Percentiles rank a stretch among this genome's conserved stretches.
Evolutionary conservation across 2,888 invertebrate genomes (phyloP).

Genomic region (Anodontia alba): DNA sequence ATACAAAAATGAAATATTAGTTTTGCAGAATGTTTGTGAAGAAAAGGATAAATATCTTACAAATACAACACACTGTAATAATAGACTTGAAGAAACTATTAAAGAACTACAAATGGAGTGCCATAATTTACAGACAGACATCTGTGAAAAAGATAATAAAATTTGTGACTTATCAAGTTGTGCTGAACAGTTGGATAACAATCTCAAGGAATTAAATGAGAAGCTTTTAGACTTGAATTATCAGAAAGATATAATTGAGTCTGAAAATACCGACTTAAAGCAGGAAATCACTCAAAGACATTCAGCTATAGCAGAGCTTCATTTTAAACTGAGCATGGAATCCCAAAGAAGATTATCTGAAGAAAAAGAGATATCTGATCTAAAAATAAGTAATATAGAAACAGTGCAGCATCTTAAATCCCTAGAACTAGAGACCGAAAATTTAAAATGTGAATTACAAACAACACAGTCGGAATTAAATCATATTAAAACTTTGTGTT

Average conservation of each 20-base stretch:
- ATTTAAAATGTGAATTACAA: neutral
- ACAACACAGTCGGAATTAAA: conserved; percentile 6
- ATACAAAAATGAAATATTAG: neutral
- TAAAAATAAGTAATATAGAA: conserved; percentile 24
- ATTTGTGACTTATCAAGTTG: neutral
- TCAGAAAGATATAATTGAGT: conserved; percentile 47
- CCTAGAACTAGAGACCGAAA: conserved; percentile 10
- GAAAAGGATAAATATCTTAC: neutral
- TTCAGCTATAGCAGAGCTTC: conserved; percentile 26
- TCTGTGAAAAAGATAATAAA: neutral
- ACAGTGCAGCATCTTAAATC: conserved; percentile 30
- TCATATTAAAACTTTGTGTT: neutral
- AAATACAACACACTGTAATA: neutral
- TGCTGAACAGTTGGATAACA: neutral
- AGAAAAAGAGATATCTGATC: conserved; percentile 6
- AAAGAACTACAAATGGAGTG: neutral
- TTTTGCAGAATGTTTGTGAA: neutral
- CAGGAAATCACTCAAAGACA: conserved; percentile 49
- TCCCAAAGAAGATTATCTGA: conserved; percentile 13
- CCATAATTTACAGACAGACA: neutral
- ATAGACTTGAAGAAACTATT: neutral
- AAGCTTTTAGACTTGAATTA: neutral
- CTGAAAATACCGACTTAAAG: conserved; percentile 41
- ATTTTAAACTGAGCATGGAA: conserved; percentile 5
- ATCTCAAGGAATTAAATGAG: neutral